phyloP scores from a whole-genome alignment of 2,797 vertebrate genomes.

The Gallinago solitaria region DNA sequence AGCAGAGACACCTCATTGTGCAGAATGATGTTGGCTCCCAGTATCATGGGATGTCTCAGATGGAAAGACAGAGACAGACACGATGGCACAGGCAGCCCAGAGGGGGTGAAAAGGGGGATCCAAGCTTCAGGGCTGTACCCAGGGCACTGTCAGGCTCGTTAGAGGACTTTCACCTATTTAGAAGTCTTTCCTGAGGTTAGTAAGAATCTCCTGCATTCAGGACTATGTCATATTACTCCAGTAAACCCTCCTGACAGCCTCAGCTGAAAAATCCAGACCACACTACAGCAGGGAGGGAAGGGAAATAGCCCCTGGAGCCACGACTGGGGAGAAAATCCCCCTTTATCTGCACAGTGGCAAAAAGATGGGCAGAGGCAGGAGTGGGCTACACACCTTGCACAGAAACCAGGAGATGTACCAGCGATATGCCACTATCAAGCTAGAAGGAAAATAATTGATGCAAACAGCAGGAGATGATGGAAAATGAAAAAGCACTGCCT shows the following conservation, averaged over 20 bases:
- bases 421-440: accelerated
- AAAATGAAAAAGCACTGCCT: not conserved
- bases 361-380: not conserved
- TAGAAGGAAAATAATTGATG: not conserved
- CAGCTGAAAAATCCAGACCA: not conserved
- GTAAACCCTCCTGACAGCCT: not conserved
- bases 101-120: not conserved
- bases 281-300: accelerated
- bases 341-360: not conserved
- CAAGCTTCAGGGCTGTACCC: not conserved
- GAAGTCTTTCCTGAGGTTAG: not conserved
- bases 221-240: not conserved
- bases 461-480: not conserved
- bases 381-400: not conserved
- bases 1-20: not conserved
- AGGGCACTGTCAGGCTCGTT: not conserved
- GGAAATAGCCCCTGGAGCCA: not conserved
- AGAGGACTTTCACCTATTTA: not conserved
- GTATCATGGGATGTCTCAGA: not conserved
- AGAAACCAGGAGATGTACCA: not conserved
- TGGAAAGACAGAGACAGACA: not conserved
- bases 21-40: accelerated
- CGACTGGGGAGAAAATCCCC: not conserved
- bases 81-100: not conserved
- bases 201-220: not conserved